Evolutionary conservation across 2,888 invertebrate species (phyloP).

Genomic region (Alloplasta piceator): DNA sequence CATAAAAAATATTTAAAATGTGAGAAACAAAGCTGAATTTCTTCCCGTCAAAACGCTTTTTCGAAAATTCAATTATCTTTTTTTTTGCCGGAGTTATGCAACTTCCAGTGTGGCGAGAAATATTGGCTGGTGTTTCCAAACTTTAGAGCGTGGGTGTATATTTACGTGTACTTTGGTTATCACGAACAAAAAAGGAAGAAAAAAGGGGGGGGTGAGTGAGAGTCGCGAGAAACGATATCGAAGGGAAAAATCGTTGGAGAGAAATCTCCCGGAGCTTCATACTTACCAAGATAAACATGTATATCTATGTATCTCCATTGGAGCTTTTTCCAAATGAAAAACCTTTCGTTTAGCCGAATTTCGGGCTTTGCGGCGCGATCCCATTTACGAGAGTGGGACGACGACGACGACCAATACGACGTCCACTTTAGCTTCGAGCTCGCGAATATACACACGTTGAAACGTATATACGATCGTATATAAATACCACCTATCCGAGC

Average conservation of each 20-base stretch:
- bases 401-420: constrained; percentile 36
- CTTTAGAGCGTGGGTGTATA: too few species aligned
- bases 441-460: constrained; percentile 9
- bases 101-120: too few species aligned
- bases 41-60: too few species aligned
- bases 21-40: too few species aligned
- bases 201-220: too few species aligned
- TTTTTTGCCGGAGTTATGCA: too few species aligned
- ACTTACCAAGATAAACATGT: too few species aligned
- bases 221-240: constrained; percentile 59
- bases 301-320: not conserved
- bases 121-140: too few species aligned
- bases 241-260: constrained; percentile 69
- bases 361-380: constrained; percentile 55
- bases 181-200: constrained; percentile 1
- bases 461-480: constrained; percentile 18
- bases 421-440: constrained; percentile 1
- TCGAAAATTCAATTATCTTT: too few species aligned
- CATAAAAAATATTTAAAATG: too few species aligned
- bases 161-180: constrained; percentile 13
- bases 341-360: constrained; percentile 60
- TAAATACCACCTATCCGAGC: constrained; percentile 50
- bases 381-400: constrained; percentile 69
- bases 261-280: constrained; percentile 31
- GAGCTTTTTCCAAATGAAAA: constrained; percentile 64